A percentile compares a stretch with the other conserved stretches of the same genome.
Evolutionary conservation across 2,113 vertebrate species (phyloP).

Genomic region (Puntigrus tetrazona): DNA sequence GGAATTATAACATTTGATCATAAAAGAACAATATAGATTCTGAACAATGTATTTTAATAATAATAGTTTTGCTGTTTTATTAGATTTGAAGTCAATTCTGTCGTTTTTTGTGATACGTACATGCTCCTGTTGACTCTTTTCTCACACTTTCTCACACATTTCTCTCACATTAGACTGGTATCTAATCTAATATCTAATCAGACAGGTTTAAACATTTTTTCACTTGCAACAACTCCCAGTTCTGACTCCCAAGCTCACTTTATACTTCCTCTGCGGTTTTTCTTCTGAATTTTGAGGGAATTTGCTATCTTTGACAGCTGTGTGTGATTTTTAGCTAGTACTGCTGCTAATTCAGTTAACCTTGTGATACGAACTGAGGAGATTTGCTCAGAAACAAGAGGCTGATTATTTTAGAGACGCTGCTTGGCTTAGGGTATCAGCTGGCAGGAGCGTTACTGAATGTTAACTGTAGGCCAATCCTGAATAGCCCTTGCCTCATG

Average conservation of each 20-base stretch:
- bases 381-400: background rate
- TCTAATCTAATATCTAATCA: too few relatives aligned
- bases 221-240: too few relatives aligned
- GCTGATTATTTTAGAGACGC: background rate
- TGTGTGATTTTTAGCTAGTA: background rate
- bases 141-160: too few relatives aligned
- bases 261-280: background rate
- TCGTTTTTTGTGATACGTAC: too few relatives aligned
- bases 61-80: too few relatives aligned
- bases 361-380: background rate
- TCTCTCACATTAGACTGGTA: too few relatives aligned
- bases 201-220: too few relatives aligned
- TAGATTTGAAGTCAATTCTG: too few relatives aligned
- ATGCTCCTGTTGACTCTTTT: too few relatives aligned
- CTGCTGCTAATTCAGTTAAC: background rate
- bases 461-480: background rate
- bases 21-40: too few relatives aligned
- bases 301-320: background rate
- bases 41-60: too few relatives aligned
- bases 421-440: conserved; percentile 64
- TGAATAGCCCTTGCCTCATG: conserved; percentile 4
- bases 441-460: conserved; percentile 52
- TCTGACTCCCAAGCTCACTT: background rate
- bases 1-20: too few relatives aligned
- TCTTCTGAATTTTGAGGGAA: background rate